Conservation (phyloP, 2,888 invertebrate species). For the Tanytarsus gracilentus region DNA sequence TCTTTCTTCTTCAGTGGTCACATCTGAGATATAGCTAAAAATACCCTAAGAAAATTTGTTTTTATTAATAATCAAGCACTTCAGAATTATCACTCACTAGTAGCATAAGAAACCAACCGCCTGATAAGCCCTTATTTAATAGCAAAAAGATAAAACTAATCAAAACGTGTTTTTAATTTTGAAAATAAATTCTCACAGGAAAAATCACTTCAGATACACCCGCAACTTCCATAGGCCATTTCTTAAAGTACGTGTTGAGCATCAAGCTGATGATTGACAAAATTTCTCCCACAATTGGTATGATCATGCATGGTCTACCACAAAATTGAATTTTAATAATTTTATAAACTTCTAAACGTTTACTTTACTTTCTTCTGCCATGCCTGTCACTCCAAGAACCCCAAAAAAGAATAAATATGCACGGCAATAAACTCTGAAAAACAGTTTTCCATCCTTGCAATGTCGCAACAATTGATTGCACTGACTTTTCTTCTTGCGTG, state of each 20-base stretch:
- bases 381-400: slow-evolving; percentile 67
- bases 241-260: slow-evolving; percentile 68
- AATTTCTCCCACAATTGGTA: slow-evolving; percentile 73
- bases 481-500: slow-evolving; percentile 47
- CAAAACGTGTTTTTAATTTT: too few species aligned
- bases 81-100: too few species aligned
- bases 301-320: slow-evolving; percentile 69
- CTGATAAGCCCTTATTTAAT: too few species aligned
- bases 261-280: slow-evolving; percentile 68
- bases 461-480: slow-evolving; percentile 57
- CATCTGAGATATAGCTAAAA: slow-evolving; percentile 71
- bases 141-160: too few species aligned
- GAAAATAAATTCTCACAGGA: too few species aligned
- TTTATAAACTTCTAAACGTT: too few species aligned
- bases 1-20: slow-evolving; percentile 63
- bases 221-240: slow-evolving; percentile 72
- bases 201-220: slow-evolving; percentile 72
- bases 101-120: slow-evolving; percentile 74
- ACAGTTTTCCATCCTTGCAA: slow-evolving; percentile 71
- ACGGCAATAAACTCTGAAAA: slow-evolving; percentile 64
- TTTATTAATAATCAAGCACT: too few species aligned
- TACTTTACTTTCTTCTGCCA: slow-evolving; percentile 49
- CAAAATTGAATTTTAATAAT: too few species aligned
- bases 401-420: slow-evolving; percentile 67
- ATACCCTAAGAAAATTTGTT: slow-evolving; percentile 76